Evolutionary conservation across 2,888 invertebrate genomes (phyloP).

Genomic region (Neuroscelio doddi): DNA sequence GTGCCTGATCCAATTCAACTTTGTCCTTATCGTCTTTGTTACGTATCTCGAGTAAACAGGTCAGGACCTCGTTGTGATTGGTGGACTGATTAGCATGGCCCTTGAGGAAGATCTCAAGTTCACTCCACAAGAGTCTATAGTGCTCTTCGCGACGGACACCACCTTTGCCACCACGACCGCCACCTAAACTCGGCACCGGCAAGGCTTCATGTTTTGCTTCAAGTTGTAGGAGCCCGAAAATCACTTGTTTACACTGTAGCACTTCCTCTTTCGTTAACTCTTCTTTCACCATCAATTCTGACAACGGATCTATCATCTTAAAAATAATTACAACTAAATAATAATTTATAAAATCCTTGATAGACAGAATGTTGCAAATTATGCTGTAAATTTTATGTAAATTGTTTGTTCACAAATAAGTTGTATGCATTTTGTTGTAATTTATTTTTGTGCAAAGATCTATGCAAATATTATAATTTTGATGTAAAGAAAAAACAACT

Average conservation of each 20-base stretch:
- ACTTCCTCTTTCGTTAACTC: conserved; percentile 89
- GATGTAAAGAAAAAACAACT: no score
- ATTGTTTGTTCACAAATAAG: no score
- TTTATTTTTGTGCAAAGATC: no score
- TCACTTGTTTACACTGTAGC: conserved; percentile 87
- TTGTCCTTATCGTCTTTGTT: conserved; percentile 76
- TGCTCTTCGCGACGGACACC: conserved; percentile 83
- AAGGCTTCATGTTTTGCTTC: conserved; percentile 90
- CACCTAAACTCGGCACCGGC: conserved; percentile 80
- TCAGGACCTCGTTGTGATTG: conserved; percentile 84
- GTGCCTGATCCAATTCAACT: conserved; percentile 77
- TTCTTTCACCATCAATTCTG: conserved; percentile 86
- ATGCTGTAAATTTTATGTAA: background rate
- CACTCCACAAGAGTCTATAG: conserved; percentile 91
- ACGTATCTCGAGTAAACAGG: conserved; percentile 83
- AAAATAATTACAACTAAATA: conserved; percentile 36
- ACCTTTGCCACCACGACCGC: conserved; percentile 75
- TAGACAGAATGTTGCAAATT: background rate
- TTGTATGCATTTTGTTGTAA: no score
- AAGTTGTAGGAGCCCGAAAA: conserved; percentile 84
- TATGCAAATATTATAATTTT: no score
- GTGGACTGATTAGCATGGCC: conserved; percentile 77
- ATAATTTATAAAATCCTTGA: background rate
- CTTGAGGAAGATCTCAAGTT: conserved; percentile 88
- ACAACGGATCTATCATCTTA: conserved; percentile 86